phyloP scores from a whole-genome alignment of 92 coral and sea anemone species.

The Heliopora coerulea region DNA sequence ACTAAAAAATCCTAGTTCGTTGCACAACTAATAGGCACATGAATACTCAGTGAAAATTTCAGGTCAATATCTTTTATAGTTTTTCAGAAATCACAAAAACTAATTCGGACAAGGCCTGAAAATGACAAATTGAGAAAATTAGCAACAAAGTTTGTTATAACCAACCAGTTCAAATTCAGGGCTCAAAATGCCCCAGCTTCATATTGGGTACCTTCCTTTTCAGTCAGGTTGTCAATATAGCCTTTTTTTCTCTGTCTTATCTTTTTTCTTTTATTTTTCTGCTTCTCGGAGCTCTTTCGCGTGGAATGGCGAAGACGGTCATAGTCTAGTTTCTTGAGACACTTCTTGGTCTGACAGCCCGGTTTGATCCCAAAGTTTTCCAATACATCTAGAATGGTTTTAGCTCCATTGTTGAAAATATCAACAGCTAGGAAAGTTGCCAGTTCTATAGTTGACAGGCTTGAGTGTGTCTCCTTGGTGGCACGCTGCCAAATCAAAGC shows the following conservation, averaged over 20 bases:
- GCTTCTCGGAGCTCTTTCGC: slow-evolving; percentile 28
- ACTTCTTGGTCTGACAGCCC: slow-evolving; percentile 31
- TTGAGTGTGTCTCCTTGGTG: slow-evolving; percentile 47
- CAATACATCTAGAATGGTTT: slow-evolving; percentile 4
- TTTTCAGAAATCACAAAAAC: too few relatives aligned
- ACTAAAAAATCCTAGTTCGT: too few relatives aligned
- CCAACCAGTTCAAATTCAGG: too few relatives aligned
- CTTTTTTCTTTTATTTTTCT: slow-evolving; percentile 37
- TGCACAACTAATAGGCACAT: too few relatives aligned
- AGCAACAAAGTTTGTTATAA: too few relatives aligned
- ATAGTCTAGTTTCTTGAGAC: slow-evolving; percentile 26
- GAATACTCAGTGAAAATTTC: too few relatives aligned
- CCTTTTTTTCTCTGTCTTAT: slow-evolving; percentile 47
- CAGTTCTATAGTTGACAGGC: slow-evolving; percentile 42
- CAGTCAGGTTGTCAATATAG: too few relatives aligned
- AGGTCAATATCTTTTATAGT: too few relatives aligned
- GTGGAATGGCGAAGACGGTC: slow-evolving; percentile 28
- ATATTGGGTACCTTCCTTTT: slow-evolving; percentile 37
- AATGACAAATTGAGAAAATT: too few relatives aligned
- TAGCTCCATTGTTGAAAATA: slow-evolving; percentile 42
- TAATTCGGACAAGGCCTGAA: too few relatives aligned
- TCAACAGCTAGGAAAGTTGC: slow-evolving; percentile 39
- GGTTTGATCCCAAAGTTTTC: slow-evolving; percentile 38
- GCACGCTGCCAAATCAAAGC: too few relatives aligned
- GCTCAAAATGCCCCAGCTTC: slow-evolving; percentile 47